Evolutionary conservation across 1,140 invertebrate genomes (phyloP).

Genomic region (Pectinophora gossypiella): DNA sequence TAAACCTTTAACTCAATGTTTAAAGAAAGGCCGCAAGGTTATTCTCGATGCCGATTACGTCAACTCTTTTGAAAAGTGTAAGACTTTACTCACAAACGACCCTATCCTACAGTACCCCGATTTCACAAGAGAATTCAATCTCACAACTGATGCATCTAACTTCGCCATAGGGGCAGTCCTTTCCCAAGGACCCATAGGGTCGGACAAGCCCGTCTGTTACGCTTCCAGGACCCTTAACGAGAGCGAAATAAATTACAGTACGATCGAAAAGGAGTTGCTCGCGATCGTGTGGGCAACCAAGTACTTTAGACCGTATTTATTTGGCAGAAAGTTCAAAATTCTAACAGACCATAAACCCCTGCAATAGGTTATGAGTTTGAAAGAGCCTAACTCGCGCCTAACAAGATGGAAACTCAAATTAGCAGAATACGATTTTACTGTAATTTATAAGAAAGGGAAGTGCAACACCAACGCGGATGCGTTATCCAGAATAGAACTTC

Average conservation of each 20-base stretch:
- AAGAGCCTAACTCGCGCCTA: conserved; percentile 48
- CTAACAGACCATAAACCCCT: conserved; percentile 53
- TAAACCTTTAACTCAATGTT: conserved; percentile 4
- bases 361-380: conserved; percentile 41
- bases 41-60: not conserved
- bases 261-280: conserved; percentile 54
- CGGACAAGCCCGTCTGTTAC: conserved; percentile 11
- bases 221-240: conserved; percentile 7
- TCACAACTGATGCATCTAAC: conserved; percentile 25
- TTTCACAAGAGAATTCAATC: conserved; percentile 19
- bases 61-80: conserved; percentile 9
- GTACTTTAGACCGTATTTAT: conserved; percentile 54
- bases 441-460: conserved; percentile 27
- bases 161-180: conserved; percentile 22
- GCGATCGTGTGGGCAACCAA: conserved; percentile 54
- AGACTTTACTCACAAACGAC: conserved; percentile 7
- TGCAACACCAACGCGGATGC: conserved; percentile 13
- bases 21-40: conserved; percentile 9
- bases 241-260: conserved; percentile 23
- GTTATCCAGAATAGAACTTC: conserved; percentile 13
- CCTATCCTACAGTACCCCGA: conserved; percentile 20
- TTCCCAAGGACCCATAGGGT: conserved; percentile 17
- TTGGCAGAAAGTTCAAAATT: conserved; percentile 37
- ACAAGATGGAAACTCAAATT: conserved; percentile 19
- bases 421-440: conserved; percentile 39